A percentile compares a stretch with the other conserved stretches of the same genome.
Conservation (phyloP, 1,140 invertebrate species). For the Luehdorfia chinensis region DNA sequence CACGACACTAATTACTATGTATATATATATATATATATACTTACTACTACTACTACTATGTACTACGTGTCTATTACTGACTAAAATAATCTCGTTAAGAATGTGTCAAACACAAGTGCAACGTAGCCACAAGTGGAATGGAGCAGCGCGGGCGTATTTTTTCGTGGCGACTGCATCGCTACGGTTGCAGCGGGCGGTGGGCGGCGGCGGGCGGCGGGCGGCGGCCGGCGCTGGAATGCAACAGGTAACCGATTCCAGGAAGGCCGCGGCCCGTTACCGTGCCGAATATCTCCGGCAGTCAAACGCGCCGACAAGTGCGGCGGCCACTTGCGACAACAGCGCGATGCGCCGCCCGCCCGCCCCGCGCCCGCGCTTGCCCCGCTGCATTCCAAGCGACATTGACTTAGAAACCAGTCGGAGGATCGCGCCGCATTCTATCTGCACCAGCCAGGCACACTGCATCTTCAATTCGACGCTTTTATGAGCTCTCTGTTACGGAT, state of each 20-base stretch:
- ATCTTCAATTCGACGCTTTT: constrained; percentile 36
- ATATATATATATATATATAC: too few species aligned
- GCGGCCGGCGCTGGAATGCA: constrained; percentile 65
- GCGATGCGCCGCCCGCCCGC: constrained; percentile 46
- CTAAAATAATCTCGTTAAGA: too few species aligned
- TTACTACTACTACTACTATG: too few species aligned
- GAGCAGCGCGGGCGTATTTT: constrained; percentile 18
- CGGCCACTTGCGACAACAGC: constrained; percentile 68
- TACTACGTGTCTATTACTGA: too few species aligned
- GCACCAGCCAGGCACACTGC: constrained; percentile 54
- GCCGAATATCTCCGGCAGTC: constrained; percentile 73
- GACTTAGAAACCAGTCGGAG: constrained; percentile 71
- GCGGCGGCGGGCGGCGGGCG: constrained; percentile 24
- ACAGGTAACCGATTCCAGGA: constrained; percentile 74
- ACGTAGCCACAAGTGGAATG: neutral
- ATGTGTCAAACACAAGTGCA: too few species aligned
- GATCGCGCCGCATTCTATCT: constrained; percentile 61
- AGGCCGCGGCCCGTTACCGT: constrained; percentile 72
- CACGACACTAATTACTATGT: too few species aligned
- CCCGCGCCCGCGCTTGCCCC: constrained; percentile 24
- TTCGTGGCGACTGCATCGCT: constrained; percentile 28
- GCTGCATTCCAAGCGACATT: constrained; percentile 71
- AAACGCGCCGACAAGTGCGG: constrained; percentile 74
- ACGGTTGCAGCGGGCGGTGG: constrained; percentile 18
- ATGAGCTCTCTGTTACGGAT: constrained; percentile 2